phyloP scores from a whole-genome alignment of 2,797 vertebrate genomes.

The Rhabdophis nuchalis region DNA sequence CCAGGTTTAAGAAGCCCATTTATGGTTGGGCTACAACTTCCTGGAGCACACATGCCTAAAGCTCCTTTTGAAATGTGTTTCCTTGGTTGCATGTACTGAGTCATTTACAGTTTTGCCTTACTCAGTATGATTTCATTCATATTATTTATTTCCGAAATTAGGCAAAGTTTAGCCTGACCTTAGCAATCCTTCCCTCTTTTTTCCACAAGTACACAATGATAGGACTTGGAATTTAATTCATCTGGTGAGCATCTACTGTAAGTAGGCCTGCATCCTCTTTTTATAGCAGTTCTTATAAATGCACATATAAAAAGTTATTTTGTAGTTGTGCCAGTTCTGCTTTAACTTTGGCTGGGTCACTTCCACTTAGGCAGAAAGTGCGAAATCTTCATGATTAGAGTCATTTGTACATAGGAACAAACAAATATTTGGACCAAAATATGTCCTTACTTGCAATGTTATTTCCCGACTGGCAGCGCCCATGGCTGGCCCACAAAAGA shows the following conservation, averaged over 20 bases:
- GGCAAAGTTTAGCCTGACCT: neutral
- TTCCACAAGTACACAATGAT: neutral
- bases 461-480: neutral
- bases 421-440: neutral
- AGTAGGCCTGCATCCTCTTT: neutral
- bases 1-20: neutral
- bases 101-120: neutral
- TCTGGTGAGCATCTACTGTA: neutral
- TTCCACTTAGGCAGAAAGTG: neutral
- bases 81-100: neutral
- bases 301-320: neutral
- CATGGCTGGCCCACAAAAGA: neutral
- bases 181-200: neutral
- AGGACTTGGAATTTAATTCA: neutral
- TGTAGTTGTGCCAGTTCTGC: neutral
- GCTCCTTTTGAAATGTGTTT: neutral
- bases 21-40: neutral
- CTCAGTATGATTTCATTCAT: neutral
- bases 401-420: neutral
- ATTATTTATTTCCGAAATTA: neutral
- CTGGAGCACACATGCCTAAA: neutral
- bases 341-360: neutral
- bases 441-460: conserved; percentile 10
- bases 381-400: neutral
- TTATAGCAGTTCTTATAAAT: neutral